Base-by-base conservation (phyloP, 2,888 invertebrate species). In the Brenthis daphne region DNA sequence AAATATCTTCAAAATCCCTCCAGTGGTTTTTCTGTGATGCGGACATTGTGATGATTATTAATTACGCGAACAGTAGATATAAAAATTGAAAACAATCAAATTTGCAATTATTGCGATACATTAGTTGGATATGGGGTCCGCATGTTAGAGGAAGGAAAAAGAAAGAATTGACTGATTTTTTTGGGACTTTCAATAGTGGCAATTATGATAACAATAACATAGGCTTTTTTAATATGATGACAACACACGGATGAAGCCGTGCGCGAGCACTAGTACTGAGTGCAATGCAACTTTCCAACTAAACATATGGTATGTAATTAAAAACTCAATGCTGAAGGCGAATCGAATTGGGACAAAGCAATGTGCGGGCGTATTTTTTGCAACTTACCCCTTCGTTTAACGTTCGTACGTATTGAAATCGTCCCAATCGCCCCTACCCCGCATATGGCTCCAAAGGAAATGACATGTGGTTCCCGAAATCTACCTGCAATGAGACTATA, bases 391-490 rank as follows among this genome's bases (percentile, higher is more conserved):
- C 73, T 77, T 77, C 71, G 71, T 69, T 83, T 84, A 82, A 81
- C 85, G 73, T 74, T 73, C 74, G 48, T 67, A 60, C 60, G 71
- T 73, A 82, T 85, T 80, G 79, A 78, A 80, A 78, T 79, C 78
- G 74, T 77, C 79, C 70, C 74, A 63, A 74, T 75, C 77, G 76
- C 77, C 75, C 73, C 75, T 74, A 75, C 83, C 83, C 83, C 83
- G 86, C 84, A 85, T 84, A 85, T 85, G 85, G 82, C 82, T 82
- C 73, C 77, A 86, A 85, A 90, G 91, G 91, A 92, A 92, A 88
- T 89, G 90, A 92, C 91, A 92, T 92, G 90, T 92, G 92, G 88
- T 89, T 82, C 87, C 85, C 89, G 82, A 91, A 90, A 87, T 86
- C 80, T 82, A 77, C 76, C 73, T 55, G 54, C 72, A 81, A 75